Evolutionary conservation across 2,113 vertebrate genomes (phyloP), one percentile per base, ranked within the genome.

Genomic region (Azemiops feae): DNA sequence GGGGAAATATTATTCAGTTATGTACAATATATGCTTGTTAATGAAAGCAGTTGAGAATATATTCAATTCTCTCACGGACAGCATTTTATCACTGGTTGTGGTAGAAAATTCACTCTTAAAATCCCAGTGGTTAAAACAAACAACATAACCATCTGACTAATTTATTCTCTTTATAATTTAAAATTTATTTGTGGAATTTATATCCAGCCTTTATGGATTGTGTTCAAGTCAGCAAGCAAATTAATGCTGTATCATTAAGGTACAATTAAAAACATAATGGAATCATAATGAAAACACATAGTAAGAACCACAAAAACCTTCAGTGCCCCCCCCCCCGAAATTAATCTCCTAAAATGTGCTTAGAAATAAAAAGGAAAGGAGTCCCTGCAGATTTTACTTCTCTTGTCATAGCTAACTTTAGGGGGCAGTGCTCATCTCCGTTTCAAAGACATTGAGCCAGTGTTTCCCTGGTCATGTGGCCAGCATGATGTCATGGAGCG

Each of bases 1-100:
- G 94, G 93, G 91, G 91, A 97, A 94, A 81, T 53, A 96, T 96
- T 96, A 43, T 94, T 97, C 95, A 91, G 95, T 95, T 96, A 95
- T 94, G 94, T 96, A 95, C 96, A 96, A 93, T 95, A 96, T 96
- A 93, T 92, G 57, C 94, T 95, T 91, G 95, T 91, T 93, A 96
- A 91, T 95, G 95, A 96, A 96, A 93, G 57, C 39, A 95, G 91
- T 92, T 94, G 87, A 94, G 0, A 0, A 55, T 95, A 25, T 69
- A 91, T 93, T 90, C 96, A 58, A 94, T 91, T 94, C 94, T 95
- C 85, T 58, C 85, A 34, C 89, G 74, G 91, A 93, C 93, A 93
- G 81, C 3, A 1, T 93, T n/a, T 92, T 81, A 10, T 94, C 93
- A 94, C 86, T 45, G 87, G 93, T 94, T 81, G 74, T 39, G 92